Percentiles rank a stretch among this genome's conserved stretches.
Conservation (phyloP, 1,140 invertebrate genomes). For the Agrilus planipennis region DNA sequence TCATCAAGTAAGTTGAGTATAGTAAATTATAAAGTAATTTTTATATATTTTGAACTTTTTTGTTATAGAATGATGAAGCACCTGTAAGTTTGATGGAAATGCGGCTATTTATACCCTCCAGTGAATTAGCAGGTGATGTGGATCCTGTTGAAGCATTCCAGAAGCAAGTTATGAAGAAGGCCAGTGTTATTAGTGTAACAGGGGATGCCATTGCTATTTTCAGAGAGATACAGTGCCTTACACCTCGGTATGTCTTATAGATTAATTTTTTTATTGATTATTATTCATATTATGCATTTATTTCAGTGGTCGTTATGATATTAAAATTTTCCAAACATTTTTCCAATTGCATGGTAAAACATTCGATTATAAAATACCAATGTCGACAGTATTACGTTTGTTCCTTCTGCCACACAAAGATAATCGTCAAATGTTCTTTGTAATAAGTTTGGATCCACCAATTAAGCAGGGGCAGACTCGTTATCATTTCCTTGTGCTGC, state of each 20-base stretch:
- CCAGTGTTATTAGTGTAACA: slow-evolving; percentile 93
- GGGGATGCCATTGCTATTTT: slow-evolving; percentile 97
- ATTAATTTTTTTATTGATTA: slow-evolving; percentile 4
- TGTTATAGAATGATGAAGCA: slow-evolving; percentile 85
- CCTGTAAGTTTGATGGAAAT: slow-evolving; percentile 95
- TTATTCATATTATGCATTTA: slow-evolving; percentile 11
- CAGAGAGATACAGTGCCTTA: slow-evolving; percentile 93
- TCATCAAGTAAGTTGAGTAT: slow-evolving; percentile 59
- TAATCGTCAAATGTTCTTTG: slow-evolving; percentile 96
- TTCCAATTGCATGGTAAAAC: slow-evolving; percentile 99
- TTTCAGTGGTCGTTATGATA: slow-evolving; percentile 95
- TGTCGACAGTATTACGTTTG: slow-evolving; percentile 86
- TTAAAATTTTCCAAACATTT: slow-evolving; percentile 96
- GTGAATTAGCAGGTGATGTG: slow-evolving; percentile 67
- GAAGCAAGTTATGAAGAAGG: slow-evolving; percentile 91
- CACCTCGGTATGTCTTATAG: slow-evolving; percentile 64
- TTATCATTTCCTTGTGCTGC: slow-evolving; percentile 87
- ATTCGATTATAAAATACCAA: slow-evolving; percentile 99
- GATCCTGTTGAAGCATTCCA: slow-evolving; percentile 94
- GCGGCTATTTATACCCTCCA: slow-evolving; percentile 91
- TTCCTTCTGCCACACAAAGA: slow-evolving; percentile 97
- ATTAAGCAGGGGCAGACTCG: slow-evolving; percentile 99
- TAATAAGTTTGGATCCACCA: slow-evolving; percentile 96
- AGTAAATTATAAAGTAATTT: neutral
- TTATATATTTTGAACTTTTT: slow-evolving; percentile 1